Percentiles rank a stretch among this genome's conserved stretches.
phyloP scores from a whole-genome alignment of 92 coral and sea anemone genomes.

The Heteractis magnifica region DNA sequence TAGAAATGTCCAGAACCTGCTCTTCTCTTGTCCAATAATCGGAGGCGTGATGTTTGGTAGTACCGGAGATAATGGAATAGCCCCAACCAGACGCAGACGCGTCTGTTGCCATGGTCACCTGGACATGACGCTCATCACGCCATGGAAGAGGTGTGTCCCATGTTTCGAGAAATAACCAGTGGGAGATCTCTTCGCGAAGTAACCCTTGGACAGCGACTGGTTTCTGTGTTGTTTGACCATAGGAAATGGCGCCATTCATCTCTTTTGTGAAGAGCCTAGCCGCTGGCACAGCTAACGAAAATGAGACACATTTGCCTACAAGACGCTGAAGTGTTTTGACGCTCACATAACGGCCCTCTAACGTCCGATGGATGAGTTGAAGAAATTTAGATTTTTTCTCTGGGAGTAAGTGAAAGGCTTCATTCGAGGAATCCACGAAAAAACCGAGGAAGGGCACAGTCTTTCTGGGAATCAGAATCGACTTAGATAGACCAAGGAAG shows the following conservation, averaged over 20 bases:
- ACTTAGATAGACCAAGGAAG: conserved; percentile 38
- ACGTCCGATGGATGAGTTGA: not conserved
- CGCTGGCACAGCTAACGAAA: conserved; percentile 51
- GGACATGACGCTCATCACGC: conserved; percentile 39
- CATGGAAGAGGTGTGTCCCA: conserved; percentile 33
- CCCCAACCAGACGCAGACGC: conserved; percentile 57
- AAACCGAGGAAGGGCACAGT: conserved; percentile 40
- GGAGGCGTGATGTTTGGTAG: conserved; percentile 15
- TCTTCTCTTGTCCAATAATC: conserved; percentile 46
- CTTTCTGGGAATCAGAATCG: conserved; percentile 18
- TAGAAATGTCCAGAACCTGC: conserved; percentile 35
- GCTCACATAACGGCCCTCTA: not conserved
- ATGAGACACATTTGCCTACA: conserved; percentile 51
- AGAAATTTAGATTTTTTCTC: conserved; percentile 38
- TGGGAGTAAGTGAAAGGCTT: conserved; percentile 38
- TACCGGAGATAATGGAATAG: conserved; percentile 2
- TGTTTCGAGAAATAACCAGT: conserved; percentile 44
- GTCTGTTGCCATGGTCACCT: conserved; percentile 47
- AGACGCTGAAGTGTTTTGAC: conserved; percentile 51
- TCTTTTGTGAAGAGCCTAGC: conserved; percentile 45
- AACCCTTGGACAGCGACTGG: conserved; percentile 26
- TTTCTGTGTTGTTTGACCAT: conserved; percentile 25
- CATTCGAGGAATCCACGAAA: conserved; percentile 34
- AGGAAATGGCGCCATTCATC: conserved; percentile 49
- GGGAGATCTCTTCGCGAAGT: conserved; percentile 41